Conservation (phyloP, 2,113 vertebrate genomes). For the Acanthochromis polyacanthus region DNA sequence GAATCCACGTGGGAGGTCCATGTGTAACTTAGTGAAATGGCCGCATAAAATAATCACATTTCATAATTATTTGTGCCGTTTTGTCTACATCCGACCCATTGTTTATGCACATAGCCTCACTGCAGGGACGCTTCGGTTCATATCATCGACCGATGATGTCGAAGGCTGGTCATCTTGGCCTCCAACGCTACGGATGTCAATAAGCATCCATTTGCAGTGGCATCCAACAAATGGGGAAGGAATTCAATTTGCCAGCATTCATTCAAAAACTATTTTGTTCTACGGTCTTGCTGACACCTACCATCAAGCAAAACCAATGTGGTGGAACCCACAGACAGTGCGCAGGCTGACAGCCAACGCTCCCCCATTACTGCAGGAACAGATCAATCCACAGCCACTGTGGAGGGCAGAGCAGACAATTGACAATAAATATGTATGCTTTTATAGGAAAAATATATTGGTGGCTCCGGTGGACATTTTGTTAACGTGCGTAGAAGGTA, state of each 20-base stretch:
- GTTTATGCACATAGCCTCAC: constrained; percentile 38
- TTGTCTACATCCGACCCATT: background rate
- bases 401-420: constrained; percentile 15
- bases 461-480: constrained; percentile 34
- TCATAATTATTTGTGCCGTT: background rate
- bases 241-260: constrained; percentile 84
- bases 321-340: constrained; percentile 73
- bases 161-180: constrained; percentile 58
- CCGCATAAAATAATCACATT: background rate
- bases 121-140: constrained; percentile 53
- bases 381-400: constrained; percentile 57
- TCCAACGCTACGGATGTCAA: constrained; percentile 57
- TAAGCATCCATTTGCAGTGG: constrained; percentile 74
- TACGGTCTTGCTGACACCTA: constrained; percentile 67
- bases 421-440: constrained; percentile 57
- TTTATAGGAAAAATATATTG: constrained; percentile 15
- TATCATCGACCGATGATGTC: constrained; percentile 64
- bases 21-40: background rate
- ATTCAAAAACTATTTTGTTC: constrained; percentile 78
- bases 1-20: constrained; percentile 3
- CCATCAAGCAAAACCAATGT: constrained; percentile 77
- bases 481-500: constrained; percentile 4
- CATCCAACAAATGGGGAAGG: constrained; percentile 70
- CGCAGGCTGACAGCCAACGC: constrained; percentile 60
- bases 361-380: constrained; percentile 53